These are phyloP conservation scores for Homarus americanus DNA, from an alignment of 1,140 invertebrate species.

Conservation along the genomic window DNA sequence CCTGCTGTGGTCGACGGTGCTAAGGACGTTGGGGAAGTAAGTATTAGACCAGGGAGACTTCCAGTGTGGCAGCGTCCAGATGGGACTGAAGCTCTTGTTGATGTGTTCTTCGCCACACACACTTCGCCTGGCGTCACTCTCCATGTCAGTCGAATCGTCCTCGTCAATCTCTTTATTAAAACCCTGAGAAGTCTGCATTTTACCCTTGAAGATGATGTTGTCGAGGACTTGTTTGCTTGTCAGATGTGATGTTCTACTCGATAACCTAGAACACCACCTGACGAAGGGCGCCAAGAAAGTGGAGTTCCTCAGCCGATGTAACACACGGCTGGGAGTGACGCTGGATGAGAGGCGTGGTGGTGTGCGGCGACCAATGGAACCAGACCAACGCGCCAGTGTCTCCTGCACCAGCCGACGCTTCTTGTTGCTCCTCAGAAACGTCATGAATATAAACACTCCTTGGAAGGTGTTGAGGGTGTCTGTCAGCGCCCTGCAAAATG, in stretches of 20 bases:
- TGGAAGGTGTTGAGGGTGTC: conserved; percentile 63
- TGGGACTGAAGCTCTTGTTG: background rate
- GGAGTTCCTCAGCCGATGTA: background rate
- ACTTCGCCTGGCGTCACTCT: background rate
- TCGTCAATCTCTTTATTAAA: conserved; percentile 31
- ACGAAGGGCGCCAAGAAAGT: background rate
- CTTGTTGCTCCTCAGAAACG: conserved; percentile 53
- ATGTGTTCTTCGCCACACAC: background rate
- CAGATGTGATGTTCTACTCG: background rate
- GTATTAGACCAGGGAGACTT: conserved; percentile 11
- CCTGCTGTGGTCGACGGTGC: background rate
- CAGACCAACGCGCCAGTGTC: background rate
- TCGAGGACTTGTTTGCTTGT: conserved; percentile 22
- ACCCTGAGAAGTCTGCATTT: conserved; percentile 13
- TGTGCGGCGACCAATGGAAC: background rate
- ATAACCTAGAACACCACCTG: background rate
- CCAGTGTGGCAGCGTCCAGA: conserved; percentile 55
- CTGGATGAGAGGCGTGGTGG: background rate
- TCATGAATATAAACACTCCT: conserved; percentile 64
- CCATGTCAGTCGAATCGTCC: conserved; percentile 15
- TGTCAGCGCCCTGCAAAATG: conserved; percentile 59
- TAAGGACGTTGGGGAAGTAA: conserved; percentile 36
- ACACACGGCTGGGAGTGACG: background rate
- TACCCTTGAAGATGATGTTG: conserved; percentile 46
- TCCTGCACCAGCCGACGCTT: conserved; percentile 44